Percentiles rank a stretch among this genome's conserved stretches.
Conservation (phyloP, 2,888 invertebrate species). For the Clanis bilineata region DNA sequence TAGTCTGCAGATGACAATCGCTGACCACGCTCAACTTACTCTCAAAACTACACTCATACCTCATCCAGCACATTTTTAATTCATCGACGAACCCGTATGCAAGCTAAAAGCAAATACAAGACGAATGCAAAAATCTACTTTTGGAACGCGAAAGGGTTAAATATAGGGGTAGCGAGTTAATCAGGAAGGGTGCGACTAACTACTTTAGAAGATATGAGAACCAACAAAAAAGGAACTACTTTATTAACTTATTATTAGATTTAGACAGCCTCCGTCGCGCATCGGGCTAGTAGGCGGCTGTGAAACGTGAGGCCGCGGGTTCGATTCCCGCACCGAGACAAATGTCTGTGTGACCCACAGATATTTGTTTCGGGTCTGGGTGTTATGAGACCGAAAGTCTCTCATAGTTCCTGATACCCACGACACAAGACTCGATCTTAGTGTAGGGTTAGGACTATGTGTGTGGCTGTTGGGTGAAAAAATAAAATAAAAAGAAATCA, state of each 20-base stretch:
- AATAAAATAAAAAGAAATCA: too few species aligned
- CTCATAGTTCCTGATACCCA: too few species aligned
- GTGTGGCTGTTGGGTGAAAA: not conserved
- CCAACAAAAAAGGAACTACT: not conserved
- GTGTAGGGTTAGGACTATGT: not conserved
- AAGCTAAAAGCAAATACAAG: slow-evolving; percentile 8
- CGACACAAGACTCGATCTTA: too few species aligned
- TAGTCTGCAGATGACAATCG: not conserved
- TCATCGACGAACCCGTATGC: not conserved
- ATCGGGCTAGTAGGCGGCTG: too few species aligned
- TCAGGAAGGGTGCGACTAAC: not conserved
- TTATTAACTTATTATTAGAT: too few species aligned
- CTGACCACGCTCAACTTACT: not conserved
- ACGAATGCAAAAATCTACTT: slow-evolving; percentile 14
- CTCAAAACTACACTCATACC: not conserved
- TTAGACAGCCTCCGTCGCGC: too few species aligned
- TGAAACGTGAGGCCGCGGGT: too few species aligned
- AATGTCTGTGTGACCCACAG: too few species aligned
- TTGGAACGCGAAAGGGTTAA: slow-evolving; percentile 10
- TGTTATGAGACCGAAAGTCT: too few species aligned
- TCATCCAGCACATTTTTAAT: not conserved
- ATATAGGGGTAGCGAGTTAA: slow-evolving; percentile 7
- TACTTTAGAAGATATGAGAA: not conserved
- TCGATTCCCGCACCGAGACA: too few species aligned
- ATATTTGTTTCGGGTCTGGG: too few species aligned